These are phyloP conservation scores for Elmis aenea DNA, from an alignment of 2,888 invertebrate genomes.

Conservation along the genomic window DNA sequence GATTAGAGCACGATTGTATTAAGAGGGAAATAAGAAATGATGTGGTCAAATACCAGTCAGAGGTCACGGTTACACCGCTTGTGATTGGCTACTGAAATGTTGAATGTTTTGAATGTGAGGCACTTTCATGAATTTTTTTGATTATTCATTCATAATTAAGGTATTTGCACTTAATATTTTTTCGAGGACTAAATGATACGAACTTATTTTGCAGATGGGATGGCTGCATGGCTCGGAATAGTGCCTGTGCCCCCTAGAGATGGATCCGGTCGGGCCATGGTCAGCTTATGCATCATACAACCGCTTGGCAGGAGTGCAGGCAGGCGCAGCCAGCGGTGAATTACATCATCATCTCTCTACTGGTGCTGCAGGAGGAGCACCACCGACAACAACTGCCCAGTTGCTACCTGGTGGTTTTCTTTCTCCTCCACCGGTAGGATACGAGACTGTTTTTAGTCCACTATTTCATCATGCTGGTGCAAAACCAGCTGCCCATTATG, in stretches of 20 bases:
- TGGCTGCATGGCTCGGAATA: constrained; percentile 38
- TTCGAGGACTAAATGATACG: background rate
- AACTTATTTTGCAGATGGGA: constrained; percentile 42
- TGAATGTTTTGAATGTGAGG: constrained; percentile 9
- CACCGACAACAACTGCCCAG: constrained; percentile 62
- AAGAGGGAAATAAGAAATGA: no score
- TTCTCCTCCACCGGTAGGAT: constrained; percentile 70
- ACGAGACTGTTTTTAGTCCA: constrained; percentile 78
- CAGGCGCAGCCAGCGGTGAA: constrained; percentile 62
- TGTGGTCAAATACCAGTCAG: constrained; percentile 16
- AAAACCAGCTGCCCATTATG: constrained; percentile 53
- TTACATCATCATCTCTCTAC: constrained; percentile 64
- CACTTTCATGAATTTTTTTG: background rate
- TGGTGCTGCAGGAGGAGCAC: constrained; percentile 50
- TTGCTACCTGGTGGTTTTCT: constrained; percentile 69
- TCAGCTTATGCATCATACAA: constrained; percentile 78
- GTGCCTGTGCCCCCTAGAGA: constrained; percentile 38
- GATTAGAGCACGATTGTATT: constrained; percentile 1
- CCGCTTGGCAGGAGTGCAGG: constrained; percentile 68
- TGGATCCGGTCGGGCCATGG: constrained; percentile 91
- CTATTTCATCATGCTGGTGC: constrained; percentile 68
- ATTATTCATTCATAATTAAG: no score
- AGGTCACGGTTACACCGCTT: constrained; percentile 17
- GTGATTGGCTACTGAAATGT: constrained; percentile 9
- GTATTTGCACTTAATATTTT: background rate